phyloP scores from a whole-genome alignment of 92 coral and sea anemone genomes.

The Zoanthus gigantus region DNA sequence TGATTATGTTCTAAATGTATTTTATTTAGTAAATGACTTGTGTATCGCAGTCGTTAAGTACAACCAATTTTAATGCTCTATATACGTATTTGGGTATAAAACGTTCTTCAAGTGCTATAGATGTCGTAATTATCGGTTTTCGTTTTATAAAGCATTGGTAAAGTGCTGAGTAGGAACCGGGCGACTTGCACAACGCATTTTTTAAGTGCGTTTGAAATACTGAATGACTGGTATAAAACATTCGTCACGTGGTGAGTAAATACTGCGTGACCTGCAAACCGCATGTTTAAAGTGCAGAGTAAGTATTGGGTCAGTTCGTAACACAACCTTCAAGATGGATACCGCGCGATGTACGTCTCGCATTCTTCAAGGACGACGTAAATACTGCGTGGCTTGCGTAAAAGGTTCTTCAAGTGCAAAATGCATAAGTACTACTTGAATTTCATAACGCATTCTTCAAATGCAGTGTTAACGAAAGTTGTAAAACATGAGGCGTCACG shows the following conservation, averaged over 20 bases:
- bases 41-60: not conserved
- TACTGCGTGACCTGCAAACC: not conserved
- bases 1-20: not conserved
- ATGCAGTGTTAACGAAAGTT: not conserved
- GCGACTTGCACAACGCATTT: no score
- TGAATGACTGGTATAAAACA: no score
- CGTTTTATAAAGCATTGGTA: not conserved
- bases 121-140: not conserved
- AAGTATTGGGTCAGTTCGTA: no score
- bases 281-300: no score
- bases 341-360: not conserved
- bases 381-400: not conserved
- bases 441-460: not conserved
- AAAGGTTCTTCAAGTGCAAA: not conserved
- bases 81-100: not conserved
- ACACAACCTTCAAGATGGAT: no score
- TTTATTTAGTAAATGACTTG: not conserved
- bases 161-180: no score
- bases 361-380: not conserved
- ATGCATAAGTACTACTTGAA: not conserved
- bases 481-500: no score
- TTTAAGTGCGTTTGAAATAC: no score
- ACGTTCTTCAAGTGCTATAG: not conserved
- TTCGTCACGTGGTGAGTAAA: not conserved
- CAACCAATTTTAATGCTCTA: not conserved